Conservation (phyloP, 2,888 invertebrate genomes). For the Drosophila phalerata region DNA sequence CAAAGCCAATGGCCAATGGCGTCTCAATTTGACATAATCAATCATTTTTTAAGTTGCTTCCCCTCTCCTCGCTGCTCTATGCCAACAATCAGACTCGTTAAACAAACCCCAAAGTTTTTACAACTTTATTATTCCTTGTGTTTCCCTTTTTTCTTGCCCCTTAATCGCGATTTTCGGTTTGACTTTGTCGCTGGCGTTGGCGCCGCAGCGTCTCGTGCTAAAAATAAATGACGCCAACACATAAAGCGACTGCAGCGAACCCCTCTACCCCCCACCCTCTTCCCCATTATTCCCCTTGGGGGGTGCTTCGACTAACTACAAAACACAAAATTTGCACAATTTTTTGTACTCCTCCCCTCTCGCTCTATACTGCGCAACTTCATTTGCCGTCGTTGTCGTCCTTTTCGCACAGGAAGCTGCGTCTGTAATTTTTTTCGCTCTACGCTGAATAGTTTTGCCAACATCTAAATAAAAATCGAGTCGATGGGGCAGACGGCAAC, state of each 20-base stretch:
- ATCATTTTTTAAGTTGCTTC: slow-evolving; percentile 66
- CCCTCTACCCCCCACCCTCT: slow-evolving; percentile 5
- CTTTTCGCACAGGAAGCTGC: slow-evolving; percentile 69
- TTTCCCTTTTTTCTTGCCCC: slow-evolving; percentile 1
- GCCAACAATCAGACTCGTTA: slow-evolving; percentile 45
- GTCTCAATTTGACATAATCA: slow-evolving; percentile 65
- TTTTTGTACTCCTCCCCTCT: slow-evolving; percentile 48
- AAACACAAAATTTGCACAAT: slow-evolving; percentile 76
- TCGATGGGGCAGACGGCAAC: slow-evolving; percentile 46
- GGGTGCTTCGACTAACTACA: slow-evolving; percentile 46
- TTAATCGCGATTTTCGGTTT: slow-evolving; percentile 43
- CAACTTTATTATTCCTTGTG: slow-evolving; percentile 65
- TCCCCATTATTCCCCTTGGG: background rate
- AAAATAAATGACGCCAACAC: slow-evolving; percentile 70
- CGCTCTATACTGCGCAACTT: slow-evolving; percentile 54
- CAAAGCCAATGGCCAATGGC: slow-evolving; percentile 49
- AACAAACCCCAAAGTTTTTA: slow-evolving; percentile 61
- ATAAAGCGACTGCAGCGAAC: slow-evolving; percentile 36
- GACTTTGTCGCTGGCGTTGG: slow-evolving; percentile 61
- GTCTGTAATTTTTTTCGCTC: slow-evolving; percentile 63
- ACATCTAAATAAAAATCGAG: slow-evolving; percentile 66
- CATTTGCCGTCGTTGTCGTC: slow-evolving; percentile 44
- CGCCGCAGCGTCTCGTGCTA: slow-evolving; percentile 74
- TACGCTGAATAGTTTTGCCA: slow-evolving; percentile 65
- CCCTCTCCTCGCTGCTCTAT: background rate